Evolutionary conservation across 2,113 vertebrate species (phyloP).

Genomic region (Pagrus major): DNA sequence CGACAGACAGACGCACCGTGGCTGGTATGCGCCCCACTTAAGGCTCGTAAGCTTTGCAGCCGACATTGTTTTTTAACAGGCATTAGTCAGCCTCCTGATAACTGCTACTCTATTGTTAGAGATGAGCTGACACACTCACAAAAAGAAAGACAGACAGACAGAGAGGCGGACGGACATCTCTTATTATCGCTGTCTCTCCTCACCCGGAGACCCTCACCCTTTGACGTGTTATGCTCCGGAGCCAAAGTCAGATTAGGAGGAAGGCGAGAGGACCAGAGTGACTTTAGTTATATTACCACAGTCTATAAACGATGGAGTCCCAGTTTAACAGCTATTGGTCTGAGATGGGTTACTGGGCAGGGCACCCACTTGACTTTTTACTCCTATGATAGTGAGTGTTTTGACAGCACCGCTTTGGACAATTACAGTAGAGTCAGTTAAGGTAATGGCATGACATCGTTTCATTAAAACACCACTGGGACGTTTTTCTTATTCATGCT

Average conservation of each 20-base stretch:
- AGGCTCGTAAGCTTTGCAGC: conserved; percentile 41
- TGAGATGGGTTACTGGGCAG: background rate
- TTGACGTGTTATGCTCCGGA: conserved; percentile 17
- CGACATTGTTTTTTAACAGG: conserved; percentile 56
- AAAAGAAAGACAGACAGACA: conserved; percentile 42
- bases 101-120: conserved; percentile 74
- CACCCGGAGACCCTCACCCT: conserved; percentile 5
- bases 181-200: conserved; percentile 60
- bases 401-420: background rate
- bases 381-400: background rate
- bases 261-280: background rate
- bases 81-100: conserved; percentile 66
- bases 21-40: conserved; percentile 28
- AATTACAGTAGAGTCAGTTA: background rate
- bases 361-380: conserved; percentile 8
- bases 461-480: background rate
- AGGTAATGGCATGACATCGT: background rate
- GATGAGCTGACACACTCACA: conserved; percentile 57
- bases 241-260: conserved; percentile 48
- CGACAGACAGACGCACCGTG: conserved; percentile 8
- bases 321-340: background rate
- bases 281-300: conserved; percentile 29
- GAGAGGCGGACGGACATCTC: conserved; percentile 55
- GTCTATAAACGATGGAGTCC: conserved; percentile 32
- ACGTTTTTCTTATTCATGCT: background rate